Evolutionary conservation across 2,113 vertebrate species (phyloP), one percentile per base, ranked within the genome.

Genomic region (Toxostoma redivivum): DNA sequence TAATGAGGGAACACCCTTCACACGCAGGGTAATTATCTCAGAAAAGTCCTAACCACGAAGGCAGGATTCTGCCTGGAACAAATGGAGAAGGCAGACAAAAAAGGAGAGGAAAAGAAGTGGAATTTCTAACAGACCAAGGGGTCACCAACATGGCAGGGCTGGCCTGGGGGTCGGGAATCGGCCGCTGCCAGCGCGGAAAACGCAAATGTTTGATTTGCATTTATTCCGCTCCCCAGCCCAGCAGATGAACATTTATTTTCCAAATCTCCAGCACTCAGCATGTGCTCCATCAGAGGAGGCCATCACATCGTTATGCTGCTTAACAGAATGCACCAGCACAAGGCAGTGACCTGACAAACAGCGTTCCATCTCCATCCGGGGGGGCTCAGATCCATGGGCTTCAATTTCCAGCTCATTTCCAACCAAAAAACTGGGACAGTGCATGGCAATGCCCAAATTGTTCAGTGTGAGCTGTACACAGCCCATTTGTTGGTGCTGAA

Each of bases 261-360:
- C 88, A 65, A 31, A 93, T 11, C 76, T 83, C 61, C 88, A 81
- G 76, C 44, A 31, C 51, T 73, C 88, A 67, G 83, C 48, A 40
- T 60, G 73, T 79, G 33, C 66, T 88, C 64, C 65, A 62, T 95
- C 82, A 77, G 21, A 73, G 67, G 48, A 79, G n/a, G 89, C 78
- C 18, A 57, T 42, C 19, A 10, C 64, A 67, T 82, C 93, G 17
- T 91, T 87, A 72, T 79, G 69, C 76, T 73, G 79, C 71, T 94
- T 80, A 96, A 88, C 70, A 96, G 91, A 89, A 79, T 12, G 81
- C 30, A 88, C 71, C 71, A 58, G 70, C 57, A 27, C 54, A 25
- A 96, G n/a, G 44, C 82, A 92, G 33, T 44, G 83, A 91, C 65
- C 93, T 81, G 83, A 92, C 82, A 85, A 90, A 78, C 4, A n/a